These are phyloP conservation scores for Baryphthengus martii DNA, from an alignment of 2,113 vertebrate species.

Conservation along the genomic window DNA sequence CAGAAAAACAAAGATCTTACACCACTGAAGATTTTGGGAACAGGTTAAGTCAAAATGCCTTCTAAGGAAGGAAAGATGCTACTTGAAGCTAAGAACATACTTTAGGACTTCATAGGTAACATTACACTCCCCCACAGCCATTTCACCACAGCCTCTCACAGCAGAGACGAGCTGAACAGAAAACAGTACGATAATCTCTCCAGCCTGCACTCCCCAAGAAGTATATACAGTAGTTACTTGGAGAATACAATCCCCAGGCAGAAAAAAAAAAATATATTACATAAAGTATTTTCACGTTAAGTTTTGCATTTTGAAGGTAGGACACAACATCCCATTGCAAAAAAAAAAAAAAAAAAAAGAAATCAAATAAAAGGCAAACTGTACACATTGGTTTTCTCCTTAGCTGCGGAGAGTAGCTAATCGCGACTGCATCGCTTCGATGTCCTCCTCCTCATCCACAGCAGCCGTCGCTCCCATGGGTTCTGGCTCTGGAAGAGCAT, in stretches of 20 bases:
- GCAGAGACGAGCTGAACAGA: background rate
- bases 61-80: background rate
- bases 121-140: background rate
- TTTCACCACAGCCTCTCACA: background rate
- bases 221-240: slow-evolving; percentile 39
- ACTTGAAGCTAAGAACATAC: background rate
- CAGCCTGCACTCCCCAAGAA: background rate
- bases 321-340: background rate
- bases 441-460: slow-evolving; percentile 88
- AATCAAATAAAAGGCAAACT: background rate
- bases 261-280: slow-evolving; percentile 58
- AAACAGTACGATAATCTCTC: background rate
- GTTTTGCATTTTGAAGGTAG: background rate
- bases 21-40: background rate
- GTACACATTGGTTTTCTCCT: background rate
- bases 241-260: background rate
- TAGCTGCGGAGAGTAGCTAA: slow-evolving; percentile 92
- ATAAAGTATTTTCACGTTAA: slow-evolving; percentile 28
- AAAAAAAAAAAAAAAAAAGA: background rate
- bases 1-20: background rate
- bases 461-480: slow-evolving; percentile 79
- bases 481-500: slow-evolving; percentile 85
- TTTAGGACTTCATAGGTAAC: background rate
- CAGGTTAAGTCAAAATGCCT: slow-evolving; percentile 4
- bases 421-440: slow-evolving; percentile 95